Percentiles rank a stretch among this genome's conserved stretches.
These are phyloP conservation scores for Varanus komodoensis DNA, from an alignment of 2,113 vertebrate genomes.

Conservation along the genomic window DNA sequence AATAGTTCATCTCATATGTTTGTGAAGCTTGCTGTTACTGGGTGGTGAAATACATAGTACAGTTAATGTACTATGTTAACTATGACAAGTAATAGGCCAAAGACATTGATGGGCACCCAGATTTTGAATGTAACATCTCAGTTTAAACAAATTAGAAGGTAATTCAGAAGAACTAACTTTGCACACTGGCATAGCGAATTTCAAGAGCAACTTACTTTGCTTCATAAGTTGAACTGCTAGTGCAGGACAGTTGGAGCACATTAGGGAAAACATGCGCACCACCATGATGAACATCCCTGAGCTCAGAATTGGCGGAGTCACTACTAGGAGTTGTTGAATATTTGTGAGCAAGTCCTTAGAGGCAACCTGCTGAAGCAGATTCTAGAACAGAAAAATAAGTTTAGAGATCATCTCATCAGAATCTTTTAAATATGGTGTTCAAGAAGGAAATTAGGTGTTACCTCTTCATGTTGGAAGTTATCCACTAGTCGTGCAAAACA, in stretches of 20 bases:
- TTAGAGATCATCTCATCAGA: constrained; percentile 23
- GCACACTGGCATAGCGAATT: neutral
- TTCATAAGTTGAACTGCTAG: constrained; percentile 99
- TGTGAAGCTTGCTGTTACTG: too few relatives aligned
- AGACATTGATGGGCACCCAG: neutral
- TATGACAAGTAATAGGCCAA: neutral
- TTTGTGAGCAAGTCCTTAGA: constrained; percentile 97
- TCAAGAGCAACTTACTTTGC: constrained; percentile 87
- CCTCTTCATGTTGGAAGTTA: constrained; percentile 99
- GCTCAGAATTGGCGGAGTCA: constrained; percentile 96
- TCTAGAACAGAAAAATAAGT: constrained; percentile 76
- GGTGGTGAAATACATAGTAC: neutral
- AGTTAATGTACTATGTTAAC: neutral
- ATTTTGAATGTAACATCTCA: neutral
- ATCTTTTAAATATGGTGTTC: neutral
- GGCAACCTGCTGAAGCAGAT: constrained; percentile 97
- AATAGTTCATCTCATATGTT: neutral
- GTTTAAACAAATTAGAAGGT: neutral
- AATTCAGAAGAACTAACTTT: neutral
- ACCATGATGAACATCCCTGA: constrained; percentile 99
- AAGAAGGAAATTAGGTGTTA: constrained; percentile 62
- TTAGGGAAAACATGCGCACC: constrained; percentile 98
- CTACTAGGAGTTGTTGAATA: constrained; percentile 96
- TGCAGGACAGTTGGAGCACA: constrained; percentile 98
- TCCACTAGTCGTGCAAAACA: constrained; percentile 98